Percentiles rank a stretch among this genome's conserved stretches.
phyloP scores from a whole-genome alignment of 1,140 invertebrate genomes.

The Cydia strobilella region DNA sequence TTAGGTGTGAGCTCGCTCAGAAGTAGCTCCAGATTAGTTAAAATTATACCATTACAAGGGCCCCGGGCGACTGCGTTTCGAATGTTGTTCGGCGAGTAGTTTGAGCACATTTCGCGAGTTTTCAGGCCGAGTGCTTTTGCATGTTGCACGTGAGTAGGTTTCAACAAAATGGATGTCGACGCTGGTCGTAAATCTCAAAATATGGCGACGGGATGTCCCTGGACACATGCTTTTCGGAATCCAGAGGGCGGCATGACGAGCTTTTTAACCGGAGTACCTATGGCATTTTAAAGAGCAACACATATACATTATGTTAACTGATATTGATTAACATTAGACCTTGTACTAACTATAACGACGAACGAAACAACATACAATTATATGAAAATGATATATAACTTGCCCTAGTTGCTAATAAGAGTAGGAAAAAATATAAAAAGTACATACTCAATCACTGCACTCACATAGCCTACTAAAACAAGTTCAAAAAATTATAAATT shows the following conservation, averaged over 20 bases:
- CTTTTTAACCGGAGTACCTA: not conserved
- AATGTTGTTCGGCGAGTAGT: constrained; percentile 53
- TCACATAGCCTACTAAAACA: too few relatives aligned
- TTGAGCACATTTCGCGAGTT: constrained; percentile 50
- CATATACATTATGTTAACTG: not conserved
- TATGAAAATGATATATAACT: too few relatives aligned
- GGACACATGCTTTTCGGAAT: constrained; percentile 40
- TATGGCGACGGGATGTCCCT: constrained; percentile 52
- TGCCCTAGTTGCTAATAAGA: too few relatives aligned
- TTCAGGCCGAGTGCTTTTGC: constrained; percentile 69
- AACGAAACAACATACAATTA: too few relatives aligned
- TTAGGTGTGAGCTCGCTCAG: not conserved
- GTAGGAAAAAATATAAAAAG: too few relatives aligned
- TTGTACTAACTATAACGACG: too few relatives aligned
- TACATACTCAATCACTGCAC: too few relatives aligned
- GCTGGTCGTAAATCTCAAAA: constrained; percentile 65
- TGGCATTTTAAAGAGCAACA: not conserved
- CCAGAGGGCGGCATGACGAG: not conserved
- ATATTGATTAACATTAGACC: not conserved
- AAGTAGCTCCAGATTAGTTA: constrained; percentile 10
- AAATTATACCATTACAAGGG: constrained; percentile 55
- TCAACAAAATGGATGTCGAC: constrained; percentile 64
- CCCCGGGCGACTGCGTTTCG: constrained; percentile 42
- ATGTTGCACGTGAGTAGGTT: constrained; percentile 67
- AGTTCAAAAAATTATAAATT: too few relatives aligned